Conservation (phyloP, 2,797 vertebrate species). For the Paramormyrops hopkinsi region DNA sequence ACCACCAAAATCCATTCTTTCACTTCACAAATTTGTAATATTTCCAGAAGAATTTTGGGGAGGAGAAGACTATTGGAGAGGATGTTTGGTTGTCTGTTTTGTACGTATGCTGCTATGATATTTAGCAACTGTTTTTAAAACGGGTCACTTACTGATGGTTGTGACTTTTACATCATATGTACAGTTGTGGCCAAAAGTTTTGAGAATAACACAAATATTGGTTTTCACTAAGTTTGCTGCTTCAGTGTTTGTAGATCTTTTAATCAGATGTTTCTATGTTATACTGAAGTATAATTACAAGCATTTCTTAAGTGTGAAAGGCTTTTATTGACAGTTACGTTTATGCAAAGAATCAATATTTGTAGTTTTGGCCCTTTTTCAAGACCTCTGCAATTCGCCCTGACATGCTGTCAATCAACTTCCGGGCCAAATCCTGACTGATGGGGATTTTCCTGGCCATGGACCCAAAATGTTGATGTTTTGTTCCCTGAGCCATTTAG, state of each 20-base stretch:
- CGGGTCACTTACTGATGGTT: neutral
- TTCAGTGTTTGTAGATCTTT: neutral
- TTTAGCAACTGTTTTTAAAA: neutral
- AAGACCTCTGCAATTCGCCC: neutral
- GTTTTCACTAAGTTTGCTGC: neutral
- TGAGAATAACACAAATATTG: neutral
- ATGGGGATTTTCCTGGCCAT: neutral
- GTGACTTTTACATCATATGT: neutral
- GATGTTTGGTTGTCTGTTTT: neutral
- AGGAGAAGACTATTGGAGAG: neutral
- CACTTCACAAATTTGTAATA: neutral
- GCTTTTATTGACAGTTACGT: neutral
- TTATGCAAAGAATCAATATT: neutral
- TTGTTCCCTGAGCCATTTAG: neutral
- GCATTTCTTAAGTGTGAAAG: neutral
- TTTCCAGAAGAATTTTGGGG: neutral
- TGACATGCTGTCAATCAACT: neutral
- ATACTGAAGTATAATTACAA: neutral
- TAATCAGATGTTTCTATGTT: neutral
- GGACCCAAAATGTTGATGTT: neutral
- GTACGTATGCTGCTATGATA: neutral
- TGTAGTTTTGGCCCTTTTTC: neutral
- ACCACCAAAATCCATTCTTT: neutral
- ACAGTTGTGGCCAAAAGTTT: neutral
- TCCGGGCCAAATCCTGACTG: neutral